Base-by-base conservation (phyloP, 2,113 vertebrate genomes). In the Lonchura striata region DNA sequence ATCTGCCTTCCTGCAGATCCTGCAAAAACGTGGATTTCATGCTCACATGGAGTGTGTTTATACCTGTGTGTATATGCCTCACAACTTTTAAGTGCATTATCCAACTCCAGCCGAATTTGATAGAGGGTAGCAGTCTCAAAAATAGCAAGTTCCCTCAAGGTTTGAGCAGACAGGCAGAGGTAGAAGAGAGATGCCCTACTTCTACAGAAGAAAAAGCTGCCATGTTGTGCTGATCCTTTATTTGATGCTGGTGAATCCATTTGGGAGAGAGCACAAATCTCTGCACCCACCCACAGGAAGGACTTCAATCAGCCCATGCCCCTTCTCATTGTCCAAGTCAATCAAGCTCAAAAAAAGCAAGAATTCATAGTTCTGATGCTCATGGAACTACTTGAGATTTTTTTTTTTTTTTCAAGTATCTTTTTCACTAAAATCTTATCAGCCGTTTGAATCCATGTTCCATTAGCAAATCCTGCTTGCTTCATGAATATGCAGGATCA, bases 131-230 rank as follows among this genome's bases (percentile, higher is more conserved):
- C 92, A 74, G n/a, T 50, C 92, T 95, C 91, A 92, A 94, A 96
- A 95, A 94, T 94, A 97, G 95, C 79, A 88, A 94, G 91, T 94
- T 97, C 94, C 96, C 96, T 93, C 94, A 93, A 97, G 96, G 86
- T 94, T 95, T 94, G 86, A 96, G 82, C 86, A 92, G 88, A 52
- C 68, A 86, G 82, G 88, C 92, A 65, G 88, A 95, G 83, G 88
- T 86, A 95, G 94, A 84, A 68, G 64, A 96, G 88, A 92, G 82
- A 68, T 95, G 96, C 83, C 94, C 96, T 97, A 96, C 86, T 97
- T 96, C 94, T 86, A n/a, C 64, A 60, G 69, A 92, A 68, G 86
- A 86, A 88, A 93, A 95, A 71, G 64, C 68, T 94, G 86, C 95
- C 92, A 93, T 94, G 72, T 93, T 95, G 72, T 86, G 82, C 86